Percentiles rank a stretch among this genome's conserved stretches.
Conservation (phyloP, 2,888 invertebrate species). For the Tethea ocularis region DNA sequence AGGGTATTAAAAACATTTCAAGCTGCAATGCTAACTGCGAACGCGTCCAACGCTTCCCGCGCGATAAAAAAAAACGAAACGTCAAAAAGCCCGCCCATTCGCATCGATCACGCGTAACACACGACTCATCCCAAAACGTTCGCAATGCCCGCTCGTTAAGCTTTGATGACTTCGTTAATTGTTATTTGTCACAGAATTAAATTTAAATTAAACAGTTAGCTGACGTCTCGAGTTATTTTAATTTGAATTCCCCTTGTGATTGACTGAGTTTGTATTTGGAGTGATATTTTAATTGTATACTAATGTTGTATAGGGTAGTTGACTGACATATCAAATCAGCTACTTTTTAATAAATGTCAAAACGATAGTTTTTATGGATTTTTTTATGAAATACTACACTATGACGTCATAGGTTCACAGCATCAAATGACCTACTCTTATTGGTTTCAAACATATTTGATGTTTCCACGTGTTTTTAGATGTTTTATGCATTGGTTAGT, state of each 20-base stretch:
- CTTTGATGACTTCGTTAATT: constrained; percentile 75
- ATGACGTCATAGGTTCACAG: no score
- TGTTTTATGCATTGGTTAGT: no score
- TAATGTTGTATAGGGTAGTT: neutral
- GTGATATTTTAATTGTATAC: neutral
- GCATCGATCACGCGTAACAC: constrained; percentile 61
- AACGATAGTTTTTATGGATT: no score
- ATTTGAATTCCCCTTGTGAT: constrained; percentile 32
- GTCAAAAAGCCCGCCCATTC: constrained; percentile 59
- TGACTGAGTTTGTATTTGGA: neutral
- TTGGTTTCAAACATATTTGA: no score
- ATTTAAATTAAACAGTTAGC: constrained; percentile 51
- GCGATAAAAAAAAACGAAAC: constrained; percentile 56
- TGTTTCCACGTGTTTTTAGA: no score
- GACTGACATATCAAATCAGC: no score
- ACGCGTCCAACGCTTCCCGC: constrained; percentile 40
- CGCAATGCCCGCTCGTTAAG: constrained; percentile 55
- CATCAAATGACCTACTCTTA: no score
- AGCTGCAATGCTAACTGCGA: constrained; percentile 17
- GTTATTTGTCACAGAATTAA: constrained; percentile 70
- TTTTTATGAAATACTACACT: no score
- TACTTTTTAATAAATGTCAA: no score
- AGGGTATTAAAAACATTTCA: neutral
- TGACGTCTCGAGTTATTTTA: constrained; percentile 32
- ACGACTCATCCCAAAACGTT: constrained; percentile 28